Evolutionary conservation across 1,140 invertebrate genomes (phyloP).

Genomic region (Zaprionus capensis): DNA sequence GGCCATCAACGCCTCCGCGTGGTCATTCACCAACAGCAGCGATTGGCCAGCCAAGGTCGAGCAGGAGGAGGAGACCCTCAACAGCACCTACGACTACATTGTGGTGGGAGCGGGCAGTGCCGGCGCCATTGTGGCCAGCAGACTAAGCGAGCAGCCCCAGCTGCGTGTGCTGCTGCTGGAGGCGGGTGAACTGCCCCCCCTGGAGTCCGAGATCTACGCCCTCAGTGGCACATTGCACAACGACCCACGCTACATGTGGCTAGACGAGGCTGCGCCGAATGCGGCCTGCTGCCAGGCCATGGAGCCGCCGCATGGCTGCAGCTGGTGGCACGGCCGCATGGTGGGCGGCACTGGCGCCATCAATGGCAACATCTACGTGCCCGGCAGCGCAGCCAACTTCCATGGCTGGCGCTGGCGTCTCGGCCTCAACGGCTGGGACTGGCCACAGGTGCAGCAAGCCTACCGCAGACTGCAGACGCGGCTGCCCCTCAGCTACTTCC

Average conservation of each 20-base stretch:
- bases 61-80: slow-evolving; percentile 21
- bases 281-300: slow-evolving; percentile 66
- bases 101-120: slow-evolving; percentile 87
- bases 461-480: slow-evolving; percentile 34
- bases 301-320: slow-evolving; percentile 84
- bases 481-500: slow-evolving; percentile 46
- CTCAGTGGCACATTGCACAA: slow-evolving; percentile 55
- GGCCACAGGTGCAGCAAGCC: slow-evolving; percentile 87
- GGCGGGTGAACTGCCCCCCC: slow-evolving; percentile 84
- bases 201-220: slow-evolving; percentile 58
- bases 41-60: slow-evolving; percentile 84
- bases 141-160: slow-evolving; percentile 61
- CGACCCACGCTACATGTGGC: slow-evolving; percentile 59
- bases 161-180: slow-evolving; percentile 84
- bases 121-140: slow-evolving; percentile 86
- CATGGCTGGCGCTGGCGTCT: slow-evolving; percentile 87
- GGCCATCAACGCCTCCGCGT: slow-evolving; percentile 85
- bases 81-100: slow-evolving; percentile 85
- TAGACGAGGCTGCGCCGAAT: slow-evolving; percentile 58
- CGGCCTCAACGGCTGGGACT: slow-evolving; percentile 87
- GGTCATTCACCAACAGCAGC: slow-evolving; percentile 85
- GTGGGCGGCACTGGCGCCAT: slow-evolving; percentile 89
- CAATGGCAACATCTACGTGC: slow-evolving; percentile 90
- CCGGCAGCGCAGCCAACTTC: slow-evolving; percentile 87
- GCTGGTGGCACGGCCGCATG: slow-evolving; percentile 87